These are phyloP conservation scores for Orussus abietinus DNA, from an alignment of 1,140 invertebrate genomes.

Conservation along the genomic window DNA sequence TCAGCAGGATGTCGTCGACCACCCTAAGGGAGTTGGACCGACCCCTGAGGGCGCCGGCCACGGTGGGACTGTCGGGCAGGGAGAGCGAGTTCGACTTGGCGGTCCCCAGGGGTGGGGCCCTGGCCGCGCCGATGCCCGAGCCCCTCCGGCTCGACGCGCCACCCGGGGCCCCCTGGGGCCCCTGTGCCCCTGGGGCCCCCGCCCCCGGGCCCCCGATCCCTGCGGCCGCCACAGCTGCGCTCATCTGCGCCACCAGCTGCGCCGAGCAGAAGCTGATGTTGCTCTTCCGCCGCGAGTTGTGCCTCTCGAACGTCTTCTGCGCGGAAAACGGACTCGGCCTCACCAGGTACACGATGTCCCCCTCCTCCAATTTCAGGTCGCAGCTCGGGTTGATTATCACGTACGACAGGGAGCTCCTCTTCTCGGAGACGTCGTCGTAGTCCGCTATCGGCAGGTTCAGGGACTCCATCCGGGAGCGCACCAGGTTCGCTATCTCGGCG, in stretches of 20 bases:
- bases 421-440: slow-evolving; percentile 90
- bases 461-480: slow-evolving; percentile 89
- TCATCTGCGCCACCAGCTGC: slow-evolving; percentile 61
- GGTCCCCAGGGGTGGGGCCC: slow-evolving; percentile 71
- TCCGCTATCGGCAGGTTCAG: slow-evolving; percentile 83
- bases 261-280: slow-evolving; percentile 87
- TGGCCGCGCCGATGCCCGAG: slow-evolving; percentile 61
- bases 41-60: slow-evolving; percentile 69
- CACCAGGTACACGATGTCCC: slow-evolving; percentile 92
- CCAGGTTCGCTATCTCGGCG: slow-evolving; percentile 92
- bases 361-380: slow-evolving; percentile 93
- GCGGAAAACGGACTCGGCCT: slow-evolving; percentile 87
- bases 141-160: slow-evolving; percentile 55
- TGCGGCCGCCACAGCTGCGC: slow-evolving; percentile 53
- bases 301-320: slow-evolving; percentile 88
- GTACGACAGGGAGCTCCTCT: slow-evolving; percentile 89
- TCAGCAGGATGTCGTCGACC: slow-evolving; percentile 76
- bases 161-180: slow-evolving; percentile 56
- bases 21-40: slow-evolving; percentile 81
- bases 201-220: too few species aligned
- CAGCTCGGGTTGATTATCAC: slow-evolving; percentile 98
- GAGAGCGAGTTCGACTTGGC: slow-evolving; percentile 86
- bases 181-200: slow-evolving; percentile 51
- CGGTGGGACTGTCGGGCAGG: slow-evolving; percentile 80
- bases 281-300: slow-evolving; percentile 84